A percentile compares a stretch with the other conserved stretches of the same genome.
phyloP scores from a whole-genome alignment of 1,140 invertebrate genomes.

The Pseudomyrmex gracilis region DNA sequence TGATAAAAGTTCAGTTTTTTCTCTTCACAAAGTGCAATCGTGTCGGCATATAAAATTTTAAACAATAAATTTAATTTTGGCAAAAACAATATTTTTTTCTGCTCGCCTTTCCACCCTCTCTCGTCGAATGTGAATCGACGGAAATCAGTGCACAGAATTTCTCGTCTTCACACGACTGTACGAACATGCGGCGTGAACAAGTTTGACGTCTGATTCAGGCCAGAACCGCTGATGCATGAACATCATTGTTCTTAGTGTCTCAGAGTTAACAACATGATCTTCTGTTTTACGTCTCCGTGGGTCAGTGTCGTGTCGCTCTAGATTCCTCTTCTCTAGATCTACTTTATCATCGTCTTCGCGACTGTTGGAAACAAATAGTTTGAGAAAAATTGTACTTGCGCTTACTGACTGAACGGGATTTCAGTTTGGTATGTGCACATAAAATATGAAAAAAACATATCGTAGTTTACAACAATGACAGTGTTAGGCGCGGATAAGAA shows the following conservation, averaged over 20 bases:
- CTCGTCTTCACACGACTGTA: constrained; percentile 34
- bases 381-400: constrained; percentile 2
- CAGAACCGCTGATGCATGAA: constrained; percentile 29
- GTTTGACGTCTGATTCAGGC: constrained; percentile 34
- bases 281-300: constrained; percentile 34
- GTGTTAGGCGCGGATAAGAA: background rate
- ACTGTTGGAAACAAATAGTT: constrained; percentile 4
- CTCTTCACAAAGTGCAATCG: background rate
- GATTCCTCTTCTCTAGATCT: constrained; percentile 47
- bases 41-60: background rate
- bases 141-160: background rate
- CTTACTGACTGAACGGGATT: background rate
- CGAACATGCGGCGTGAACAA: background rate
- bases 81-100: background rate
- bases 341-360: constrained; percentile 15
- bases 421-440: background rate
- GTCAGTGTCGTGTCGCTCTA: constrained; percentile 60
- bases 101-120: too few species aligned
- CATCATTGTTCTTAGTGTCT: constrained; percentile 54
- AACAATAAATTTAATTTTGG: constrained; percentile 28
- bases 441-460: too few species aligned
- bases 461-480: background rate
- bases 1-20: background rate
- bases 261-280: constrained; percentile 37
- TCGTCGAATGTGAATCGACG: background rate